Base-by-base conservation (phyloP, 2,797 vertebrate genomes). In the Benthosema pterotum region DNA sequence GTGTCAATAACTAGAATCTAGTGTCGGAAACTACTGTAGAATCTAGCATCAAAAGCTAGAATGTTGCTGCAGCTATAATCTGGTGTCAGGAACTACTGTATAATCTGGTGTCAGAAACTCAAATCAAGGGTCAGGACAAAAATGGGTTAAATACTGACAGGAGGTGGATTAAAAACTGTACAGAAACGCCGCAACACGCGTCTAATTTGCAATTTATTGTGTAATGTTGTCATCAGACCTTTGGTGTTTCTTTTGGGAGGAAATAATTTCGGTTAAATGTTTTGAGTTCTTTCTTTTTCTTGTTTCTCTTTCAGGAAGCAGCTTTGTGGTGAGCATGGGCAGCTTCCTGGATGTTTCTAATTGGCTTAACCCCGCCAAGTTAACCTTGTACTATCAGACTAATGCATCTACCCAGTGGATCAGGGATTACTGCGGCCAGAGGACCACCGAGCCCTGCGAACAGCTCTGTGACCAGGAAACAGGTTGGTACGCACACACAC, bases 281-380 rank as follows among this genome's bases (percentile, higher is more conserved):
- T 0, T 47, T 58, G 1, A 58, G 1, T 52, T 32, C 38, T 45
- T 14, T 4, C 17, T 19, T 11, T n/a, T 42, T 14, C 47, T 57
- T 76, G 52, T 14, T 19, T 47, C n/a, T 54, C 19, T 57, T 82
- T 12, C 78, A 99, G 97, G 98, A 42, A 99, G 98, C 87, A 99
- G 96, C 87, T 99, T 99, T 14, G 98, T 99, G 62, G 95, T 99
- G 79, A 96, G 95, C 0, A 94, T 96, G 89, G 98, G 97, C 50
- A 98, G 97, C 86, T 97, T 95, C 88, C 80, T 99, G 89, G 98
- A 99, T 69, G 94, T 98, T 58, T 98, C 97, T 0, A 97, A 99
- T 83, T 99, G 98, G 98, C 85, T 99, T 13, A 99, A 99, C 80
- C 98, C 98, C 1, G 96, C 98, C 75, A 97, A 96, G 81, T 90